Conservation (phyloP, 2,888 invertebrate genomes). For the Urechis unicinctus region DNA sequence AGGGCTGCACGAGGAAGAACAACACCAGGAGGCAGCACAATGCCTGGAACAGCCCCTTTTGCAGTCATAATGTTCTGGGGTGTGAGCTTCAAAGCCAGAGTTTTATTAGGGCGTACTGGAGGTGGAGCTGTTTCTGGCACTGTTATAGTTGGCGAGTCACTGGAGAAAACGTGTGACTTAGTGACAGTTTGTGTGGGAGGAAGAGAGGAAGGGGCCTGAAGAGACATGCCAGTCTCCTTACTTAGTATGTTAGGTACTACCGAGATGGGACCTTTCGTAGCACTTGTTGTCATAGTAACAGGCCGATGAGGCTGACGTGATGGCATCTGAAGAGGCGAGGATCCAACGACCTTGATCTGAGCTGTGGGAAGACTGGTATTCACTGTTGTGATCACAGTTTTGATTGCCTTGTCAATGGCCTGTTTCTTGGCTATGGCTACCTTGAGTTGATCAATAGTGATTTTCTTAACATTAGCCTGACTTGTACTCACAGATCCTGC, state of each 20-base stretch:
- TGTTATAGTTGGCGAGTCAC: neutral
- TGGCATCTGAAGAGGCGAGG: conserved; percentile 31
- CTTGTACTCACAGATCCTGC: no score
- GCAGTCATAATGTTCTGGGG: neutral
- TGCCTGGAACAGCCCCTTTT: conserved; percentile 1
- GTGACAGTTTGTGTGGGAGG: neutral
- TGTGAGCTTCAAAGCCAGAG: neutral
- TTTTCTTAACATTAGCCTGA: no score
- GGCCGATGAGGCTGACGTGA: conserved; percentile 31
- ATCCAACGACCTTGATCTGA: conserved; percentile 32
- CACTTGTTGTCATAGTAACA: conserved; percentile 38
- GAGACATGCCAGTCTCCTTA: neutral
- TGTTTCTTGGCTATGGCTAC: conserved; percentile 5
- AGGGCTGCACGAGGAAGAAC: conserved; percentile 3
- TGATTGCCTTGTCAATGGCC: conserved; percentile 28
- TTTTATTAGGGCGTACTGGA: neutral
- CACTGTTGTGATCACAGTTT: conserved; percentile 27
- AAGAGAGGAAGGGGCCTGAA: neutral
- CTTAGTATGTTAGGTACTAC: conserved; percentile 10
- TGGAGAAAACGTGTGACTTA: neutral
- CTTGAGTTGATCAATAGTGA: no score
- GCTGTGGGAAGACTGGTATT: conserved; percentile 37
- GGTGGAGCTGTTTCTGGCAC: neutral
- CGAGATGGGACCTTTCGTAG: conserved; percentile 41
- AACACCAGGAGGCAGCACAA: neutral